These are phyloP conservation scores for Saccopteryx bilineata DNA, from an alignment of 2,113 vertebrate species.

Conservation along the genomic window DNA sequence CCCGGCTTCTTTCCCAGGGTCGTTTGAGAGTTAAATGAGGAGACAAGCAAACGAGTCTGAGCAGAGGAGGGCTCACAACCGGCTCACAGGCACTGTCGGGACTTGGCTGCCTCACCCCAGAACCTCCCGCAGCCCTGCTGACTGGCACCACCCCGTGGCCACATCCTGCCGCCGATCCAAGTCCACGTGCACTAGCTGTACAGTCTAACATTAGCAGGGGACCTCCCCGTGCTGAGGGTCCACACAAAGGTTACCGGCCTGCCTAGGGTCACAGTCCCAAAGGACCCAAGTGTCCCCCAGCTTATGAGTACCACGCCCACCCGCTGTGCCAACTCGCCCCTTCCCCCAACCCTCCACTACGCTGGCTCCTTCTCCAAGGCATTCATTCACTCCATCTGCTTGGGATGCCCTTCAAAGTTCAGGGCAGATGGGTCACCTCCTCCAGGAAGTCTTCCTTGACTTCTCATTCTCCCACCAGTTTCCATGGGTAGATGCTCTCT, in stretches of 20 bases:
- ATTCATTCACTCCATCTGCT: neutral
- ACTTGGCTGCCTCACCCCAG: too few relatives aligned
- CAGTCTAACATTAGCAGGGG: accelerated
- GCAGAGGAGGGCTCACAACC: neutral
- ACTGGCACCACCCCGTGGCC: neutral
- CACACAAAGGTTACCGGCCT: neutral
- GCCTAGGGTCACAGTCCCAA: neutral
- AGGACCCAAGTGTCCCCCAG: neutral
- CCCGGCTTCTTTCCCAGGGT: neutral
- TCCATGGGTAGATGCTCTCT: accelerated
- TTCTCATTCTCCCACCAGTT: neutral
- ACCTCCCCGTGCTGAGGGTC: neutral
- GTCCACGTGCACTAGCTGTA: accelerated
- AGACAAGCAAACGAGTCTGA: too few relatives aligned
- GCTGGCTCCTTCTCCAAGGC: neutral
- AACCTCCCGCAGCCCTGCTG: neutral
- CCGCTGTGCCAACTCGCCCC: neutral
- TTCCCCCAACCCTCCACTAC: accelerated
- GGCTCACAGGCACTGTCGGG: accelerated
- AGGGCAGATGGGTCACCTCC: neutral
- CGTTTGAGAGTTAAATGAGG: neutral
- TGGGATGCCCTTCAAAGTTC: neutral
- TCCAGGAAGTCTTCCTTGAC: neutral
- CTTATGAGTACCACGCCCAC: neutral
- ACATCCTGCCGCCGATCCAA: accelerated